Base-by-base conservation (phyloP, 2,797 vertebrate species). In the Acanthurus tractus region DNA sequence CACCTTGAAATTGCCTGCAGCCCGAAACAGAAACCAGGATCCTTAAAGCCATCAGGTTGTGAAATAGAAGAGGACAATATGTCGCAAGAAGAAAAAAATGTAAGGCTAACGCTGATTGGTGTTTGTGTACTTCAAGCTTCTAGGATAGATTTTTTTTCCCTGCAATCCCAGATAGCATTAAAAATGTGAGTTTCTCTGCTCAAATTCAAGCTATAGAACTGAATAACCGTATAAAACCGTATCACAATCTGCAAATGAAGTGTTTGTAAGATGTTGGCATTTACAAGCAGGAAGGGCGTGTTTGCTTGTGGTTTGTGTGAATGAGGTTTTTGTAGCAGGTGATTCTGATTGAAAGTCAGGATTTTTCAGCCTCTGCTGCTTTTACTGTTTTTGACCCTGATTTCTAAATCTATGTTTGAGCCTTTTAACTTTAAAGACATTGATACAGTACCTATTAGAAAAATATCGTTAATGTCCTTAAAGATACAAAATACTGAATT, bases 1-100 rank as follows among this genome's bases (percentile, higher is more conserved):
- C 59, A 76, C 38, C 59, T 50, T 76, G 18, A 77, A 75, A 73
- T 15, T 62, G 64, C 70, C 34, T 81, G 52, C 49, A 80, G 79
- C 36, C 20, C 23, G 13, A 44, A 72, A 52, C 6, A 45, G 14
- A 73, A 69, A 38, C 22, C 34, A 3, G 48, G 25, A 50, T 42
- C 23, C 25, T 40, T 58, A 7, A 55, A 79, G 44, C 22, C 58
- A 52, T 14, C 18, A 55, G 70, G 55, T 58, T 29, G 20, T 17
- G 22, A 63, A 54, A 56, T 14, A 57, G 25, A 73, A n/a, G 10
- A 0, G 8, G 23, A 64, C 22, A 44, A 17, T 13, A 18, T 2
- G 25, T 29, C 25, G 25, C 25, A 29, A 29, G 25, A 29, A 29
- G 25, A 29, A 29, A 29, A 29, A 29, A 29, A 29, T 29, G 2